phyloP scores from a whole-genome alignment of 2,113 vertebrate genomes.

The Terrapene triunguis region DNA sequence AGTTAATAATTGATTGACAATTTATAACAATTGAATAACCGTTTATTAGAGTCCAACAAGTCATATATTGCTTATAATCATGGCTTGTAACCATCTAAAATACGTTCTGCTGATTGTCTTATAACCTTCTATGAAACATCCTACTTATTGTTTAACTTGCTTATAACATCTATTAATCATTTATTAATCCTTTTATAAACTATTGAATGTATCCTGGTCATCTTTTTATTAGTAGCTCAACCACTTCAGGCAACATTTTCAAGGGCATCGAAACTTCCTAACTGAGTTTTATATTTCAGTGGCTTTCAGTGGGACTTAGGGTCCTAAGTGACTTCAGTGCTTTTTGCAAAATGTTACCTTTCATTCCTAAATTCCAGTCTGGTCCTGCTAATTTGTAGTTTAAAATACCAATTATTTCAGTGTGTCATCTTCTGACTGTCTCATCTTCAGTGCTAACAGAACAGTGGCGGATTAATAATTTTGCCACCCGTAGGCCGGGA shows the following conservation, averaged over 20 bases:
- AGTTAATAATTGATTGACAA: not conserved
- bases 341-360: not conserved
- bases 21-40: not conserved
- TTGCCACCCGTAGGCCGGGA: no score
- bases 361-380: not conserved
- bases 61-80: not conserved
- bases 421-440: not conserved
- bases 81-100: not conserved
- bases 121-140: not conserved
- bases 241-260: not conserved
- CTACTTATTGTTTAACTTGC: not conserved
- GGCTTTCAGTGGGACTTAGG: not conserved
- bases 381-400: not conserved
- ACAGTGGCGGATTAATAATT: no score
- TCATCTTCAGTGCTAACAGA: not conserved
- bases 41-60: not conserved
- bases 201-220: not conserved
- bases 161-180: not conserved
- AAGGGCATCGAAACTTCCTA: not conserved
- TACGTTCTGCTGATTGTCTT: not conserved
- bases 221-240: not conserved
- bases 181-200: not conserved
- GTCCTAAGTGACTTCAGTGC: not conserved
- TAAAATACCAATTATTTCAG: not conserved
- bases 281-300: not conserved